These are phyloP conservation scores for Xylota segnis DNA, from an alignment of 2,888 invertebrate species.

Conservation along the genomic window DNA sequence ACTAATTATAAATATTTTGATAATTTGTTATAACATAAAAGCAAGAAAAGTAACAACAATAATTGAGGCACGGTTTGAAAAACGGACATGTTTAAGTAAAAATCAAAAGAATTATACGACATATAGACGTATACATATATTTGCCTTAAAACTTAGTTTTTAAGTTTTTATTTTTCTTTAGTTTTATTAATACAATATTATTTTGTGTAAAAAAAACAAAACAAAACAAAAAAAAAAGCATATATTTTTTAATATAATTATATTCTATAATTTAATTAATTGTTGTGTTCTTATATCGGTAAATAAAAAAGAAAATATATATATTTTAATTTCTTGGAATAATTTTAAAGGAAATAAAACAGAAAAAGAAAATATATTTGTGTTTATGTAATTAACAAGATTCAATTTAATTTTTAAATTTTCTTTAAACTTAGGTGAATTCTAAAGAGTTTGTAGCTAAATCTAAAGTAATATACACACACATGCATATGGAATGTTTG, in stretches of 20 bases:
- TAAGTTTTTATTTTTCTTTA: conserved; percentile 62
- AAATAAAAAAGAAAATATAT: conserved; percentile 29
- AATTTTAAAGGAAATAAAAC: background rate
- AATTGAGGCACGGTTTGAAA: conserved; percentile 71
- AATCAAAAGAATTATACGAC: conserved; percentile 26
- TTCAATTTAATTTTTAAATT: conserved; percentile 13
- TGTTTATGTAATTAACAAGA: conserved; percentile 73
- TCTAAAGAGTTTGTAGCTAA: conserved; percentile 64
- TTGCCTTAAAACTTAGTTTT: conserved; percentile 70
- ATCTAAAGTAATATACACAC: conserved; percentile 46
- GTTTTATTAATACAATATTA: conserved; percentile 47
- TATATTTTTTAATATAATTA: conserved; percentile 47
- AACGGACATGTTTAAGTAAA: conserved; percentile 49
- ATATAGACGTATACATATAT: conserved; percentile 45
- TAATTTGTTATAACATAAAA: conserved; percentile 54
- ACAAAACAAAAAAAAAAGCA: no score
- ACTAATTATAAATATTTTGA: conserved; percentile 72
- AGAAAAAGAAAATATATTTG: conserved; percentile 52
- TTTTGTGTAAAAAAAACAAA: conserved; percentile 70
- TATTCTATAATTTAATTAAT: conserved; percentile 66
- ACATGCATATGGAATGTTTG: conserved; percentile 54
- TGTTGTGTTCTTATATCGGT: conserved; percentile 75
- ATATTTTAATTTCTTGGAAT: conserved; percentile 48
- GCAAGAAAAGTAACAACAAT: conserved; percentile 36
- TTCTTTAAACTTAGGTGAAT: conserved; percentile 61